Evolutionary conservation across 2,888 invertebrate genomes (phyloP), one percentile per base, ranked within the genome.

Genomic region (Masnerella sp.): DNA sequence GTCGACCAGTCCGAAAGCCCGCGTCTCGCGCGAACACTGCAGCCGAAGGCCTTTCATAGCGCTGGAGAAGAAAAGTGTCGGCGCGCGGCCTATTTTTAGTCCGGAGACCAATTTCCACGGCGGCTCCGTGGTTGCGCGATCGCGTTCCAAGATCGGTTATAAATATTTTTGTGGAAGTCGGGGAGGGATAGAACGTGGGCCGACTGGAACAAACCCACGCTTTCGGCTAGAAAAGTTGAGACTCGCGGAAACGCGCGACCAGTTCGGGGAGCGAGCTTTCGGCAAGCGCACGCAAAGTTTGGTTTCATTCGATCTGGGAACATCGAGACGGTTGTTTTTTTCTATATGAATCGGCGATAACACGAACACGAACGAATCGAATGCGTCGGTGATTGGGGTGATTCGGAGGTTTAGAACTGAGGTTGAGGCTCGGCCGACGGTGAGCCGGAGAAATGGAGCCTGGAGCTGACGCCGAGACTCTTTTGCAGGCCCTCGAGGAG

Each of bases 401-500:
- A 36, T 2, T n/a, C n/a, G n/a, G n/a, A n/a, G n/a, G n/a, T n/a
- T n/a, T n/a, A n/a, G n/a, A 14, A 12, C 2, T 2, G 34, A 36
- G 8, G 12, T 36, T 14, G 8, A 17, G 22, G 25, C 15, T 68
- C 30, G 12, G 11, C 42, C 36, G 43, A 43, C 15, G 20, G 58
- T 43, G 68, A 36, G 52, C 5, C 42, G 17, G 4, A 18, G 72
- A 61, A 17, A 84, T 82, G 83, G 79, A 78, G 54, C 82, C 82
- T n/a, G 80, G 78, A 8, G 67, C 76, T 49, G 80, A 79, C 59
- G 76, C 70, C 58, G 82, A 83, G 71, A 67, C 74, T 36, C 67
- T 69, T 81, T 93, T 93, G 83, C 95, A 97, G 96, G 95, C 95
- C 91, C 91, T 97, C 88, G 97, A 98, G 89, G 99, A 99, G 91